Evolutionary conservation across 1,140 invertebrate genomes (phyloP), one percentile per base, ranked within the genome.

Genomic region (Lucilia cuprina): DNA sequence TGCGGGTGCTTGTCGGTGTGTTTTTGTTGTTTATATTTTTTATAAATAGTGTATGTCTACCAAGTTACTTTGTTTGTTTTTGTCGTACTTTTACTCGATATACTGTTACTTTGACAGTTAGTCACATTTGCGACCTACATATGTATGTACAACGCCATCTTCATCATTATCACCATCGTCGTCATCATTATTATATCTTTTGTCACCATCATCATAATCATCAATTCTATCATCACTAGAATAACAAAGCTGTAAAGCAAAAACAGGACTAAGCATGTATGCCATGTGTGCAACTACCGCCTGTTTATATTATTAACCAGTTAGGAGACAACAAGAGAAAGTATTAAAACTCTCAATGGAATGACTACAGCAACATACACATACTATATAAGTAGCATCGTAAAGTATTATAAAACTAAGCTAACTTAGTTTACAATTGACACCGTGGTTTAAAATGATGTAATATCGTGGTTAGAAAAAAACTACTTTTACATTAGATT

Each of bases 21-120:
- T 30, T 1, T 30, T 30, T 30, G 25, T 1, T 30, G 25, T 30
- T 30, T 30, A 30, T 30, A 3, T 30, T 30, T 30, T 75, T 78
- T 47, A 80, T 47, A 80, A 80, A 80, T 80, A 80, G 77, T 80
- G 25, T 30, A 30, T 30, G 77, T 80, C 77, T 80, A 80, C 0
- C 41, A 80, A 49, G 77, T 80, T 49, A 80, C 41, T 80, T 80
- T 75, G 17, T 80, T 80, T 75, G 17, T 10, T 80, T 80, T 47
- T 78, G 41, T 49, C 34, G n/a, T 60, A 5, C 50, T 60, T 60
- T n/a, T 60, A 12, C 50, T n/a, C n/a, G 8, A 21, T 70, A 17
- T 7, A 5, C 41, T 80, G 41, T 49, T 49, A 80, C 41, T 19
- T 49, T 80, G 77, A 80, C 77, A 80, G 41, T 77, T n/a, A 77